Conservation (phyloP, 2,113 vertebrate species). For the Brachirus orientalis region DNA sequence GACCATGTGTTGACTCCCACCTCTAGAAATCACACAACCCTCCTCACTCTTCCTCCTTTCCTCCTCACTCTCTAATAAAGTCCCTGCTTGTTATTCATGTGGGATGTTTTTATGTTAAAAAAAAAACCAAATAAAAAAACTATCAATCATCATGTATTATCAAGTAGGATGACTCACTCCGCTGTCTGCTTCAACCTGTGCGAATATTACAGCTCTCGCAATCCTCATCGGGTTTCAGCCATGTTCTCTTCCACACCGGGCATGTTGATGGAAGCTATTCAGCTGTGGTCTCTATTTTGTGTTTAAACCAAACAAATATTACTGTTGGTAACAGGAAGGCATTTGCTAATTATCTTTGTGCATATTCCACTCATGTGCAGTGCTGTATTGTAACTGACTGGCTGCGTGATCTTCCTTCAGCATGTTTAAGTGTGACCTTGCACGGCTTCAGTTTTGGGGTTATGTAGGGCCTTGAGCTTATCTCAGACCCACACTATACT, state of each 20-base stretch:
- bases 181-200: conserved; percentile 47
- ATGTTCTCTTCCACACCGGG: conserved; percentile 52
- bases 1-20: not conserved
- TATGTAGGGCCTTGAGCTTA: conserved; percentile 5
- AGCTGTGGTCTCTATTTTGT: not conserved
- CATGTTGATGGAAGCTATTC: conserved; percentile 41
- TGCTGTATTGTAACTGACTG: not conserved
- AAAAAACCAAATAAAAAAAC: conserved; percentile 14
- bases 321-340: not conserved
- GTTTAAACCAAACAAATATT: no score
- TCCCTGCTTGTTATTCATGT: conserved; percentile 46
- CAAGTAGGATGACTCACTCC: conserved; percentile 63
- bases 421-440: conserved; percentile 13
- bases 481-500: not conserved
- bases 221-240: conserved; percentile 36
- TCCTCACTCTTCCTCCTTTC: not conserved
- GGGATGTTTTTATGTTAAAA: conserved; percentile 52
- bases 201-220: conserved; percentile 58
- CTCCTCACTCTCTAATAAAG: conserved; percentile 1
- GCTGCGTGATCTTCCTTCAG: not conserved
- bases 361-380: conserved; percentile 6
- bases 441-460: conserved; percentile 15
- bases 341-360: not conserved
- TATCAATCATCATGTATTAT: conserved; percentile 68
- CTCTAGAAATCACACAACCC: not conserved